Conservation (phyloP, 2,888 invertebrate genomes). For the Ichneumon xanthorius region DNA sequence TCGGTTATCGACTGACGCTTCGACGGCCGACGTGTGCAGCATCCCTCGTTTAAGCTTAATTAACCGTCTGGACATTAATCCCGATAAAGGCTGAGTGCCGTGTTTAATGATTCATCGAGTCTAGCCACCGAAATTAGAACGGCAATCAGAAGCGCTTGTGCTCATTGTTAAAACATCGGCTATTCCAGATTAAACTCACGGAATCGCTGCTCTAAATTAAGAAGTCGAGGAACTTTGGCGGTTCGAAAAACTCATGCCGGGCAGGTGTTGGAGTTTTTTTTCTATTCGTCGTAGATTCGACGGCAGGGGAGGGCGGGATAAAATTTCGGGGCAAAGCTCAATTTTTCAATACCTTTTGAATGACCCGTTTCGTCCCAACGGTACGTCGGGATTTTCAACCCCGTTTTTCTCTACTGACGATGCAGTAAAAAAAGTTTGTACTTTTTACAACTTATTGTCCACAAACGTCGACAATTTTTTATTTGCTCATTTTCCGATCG, state of each 20-base stretch:
- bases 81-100: slow-evolving; percentile 17
- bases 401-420: too few species aligned
- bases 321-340: too few species aligned
- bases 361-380: too few species aligned
- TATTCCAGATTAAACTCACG: not conserved
- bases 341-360: too few species aligned
- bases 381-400: too few species aligned
- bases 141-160: not conserved
- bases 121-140: not conserved
- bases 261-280: not conserved
- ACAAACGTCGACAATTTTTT: too few species aligned
- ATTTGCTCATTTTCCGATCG: too few species aligned
- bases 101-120: slow-evolving; percentile 13
- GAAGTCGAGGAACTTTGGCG: not conserved
- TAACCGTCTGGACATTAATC: slow-evolving; percentile 42
- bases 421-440: too few species aligned
- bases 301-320: not conserved
- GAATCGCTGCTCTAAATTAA: not conserved
- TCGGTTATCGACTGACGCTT: slow-evolving; percentile 41
- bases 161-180: not conserved
- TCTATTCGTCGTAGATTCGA: not conserved
- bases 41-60: slow-evolving; percentile 47
- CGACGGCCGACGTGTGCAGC: slow-evolving; percentile 1
- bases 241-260: not conserved
- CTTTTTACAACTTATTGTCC: too few species aligned